Percentiles rank a stretch among this genome's conserved stretches.
Evolutionary conservation across 1,140 invertebrate genomes (phyloP).

Genomic region (Aphidius gifuensis): DNA sequence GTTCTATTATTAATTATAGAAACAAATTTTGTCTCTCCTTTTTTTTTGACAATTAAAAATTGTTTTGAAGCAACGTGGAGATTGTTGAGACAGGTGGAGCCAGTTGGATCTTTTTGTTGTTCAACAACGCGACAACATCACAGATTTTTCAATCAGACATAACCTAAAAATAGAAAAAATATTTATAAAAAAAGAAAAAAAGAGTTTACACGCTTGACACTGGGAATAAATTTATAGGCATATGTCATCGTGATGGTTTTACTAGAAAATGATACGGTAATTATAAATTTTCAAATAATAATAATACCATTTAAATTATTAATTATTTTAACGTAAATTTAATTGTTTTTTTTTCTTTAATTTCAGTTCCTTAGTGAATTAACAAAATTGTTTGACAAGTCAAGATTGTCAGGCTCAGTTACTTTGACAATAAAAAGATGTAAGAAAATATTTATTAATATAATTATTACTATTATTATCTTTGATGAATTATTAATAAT

Average conservation of each 20-base stretch:
- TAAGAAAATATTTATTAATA: conserved; percentile 52
- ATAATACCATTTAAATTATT: conserved; percentile 18
- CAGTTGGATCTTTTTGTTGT: conserved; percentile 3
- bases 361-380: conserved; percentile 67
- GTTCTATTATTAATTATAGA: neutral
- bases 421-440: conserved; percentile 69
- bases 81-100: conserved; percentile 8
- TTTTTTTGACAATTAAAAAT: neutral
- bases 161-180: conserved; percentile 1
- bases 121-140: neutral
- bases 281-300: conserved; percentile 12
- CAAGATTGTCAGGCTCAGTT: conserved; percentile 61
- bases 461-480: conserved; percentile 14
- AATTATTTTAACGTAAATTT: conserved; percentile 1
- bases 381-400: conserved; percentile 66
- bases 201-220: too few species aligned
- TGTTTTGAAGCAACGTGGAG: neutral
- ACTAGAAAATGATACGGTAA: conserved; percentile 66
- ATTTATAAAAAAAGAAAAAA: neutral
- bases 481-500: conserved; percentile 1
- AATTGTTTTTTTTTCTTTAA: conserved; percentile 23
- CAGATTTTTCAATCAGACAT: neutral
- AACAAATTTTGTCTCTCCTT: neutral
- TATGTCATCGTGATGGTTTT: conserved; percentile 59
- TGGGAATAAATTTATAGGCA: conserved; percentile 26